Conservation (phyloP, 1,140 invertebrate species). For the Drosophila erecta region DNA sequence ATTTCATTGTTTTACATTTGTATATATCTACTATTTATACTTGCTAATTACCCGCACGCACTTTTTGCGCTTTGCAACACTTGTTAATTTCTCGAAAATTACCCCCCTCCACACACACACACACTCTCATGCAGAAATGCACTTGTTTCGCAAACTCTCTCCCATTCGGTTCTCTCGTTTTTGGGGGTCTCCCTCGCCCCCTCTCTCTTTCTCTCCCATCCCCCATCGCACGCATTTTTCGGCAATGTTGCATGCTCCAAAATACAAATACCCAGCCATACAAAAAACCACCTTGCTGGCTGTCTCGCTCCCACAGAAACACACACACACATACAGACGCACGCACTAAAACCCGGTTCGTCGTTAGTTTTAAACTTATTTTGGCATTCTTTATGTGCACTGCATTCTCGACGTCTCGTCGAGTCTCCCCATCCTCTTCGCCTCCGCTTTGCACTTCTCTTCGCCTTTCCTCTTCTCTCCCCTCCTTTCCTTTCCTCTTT, state of each 20-base stretch:
- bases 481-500: neutral
- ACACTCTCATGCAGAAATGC: slow-evolving; percentile 30
- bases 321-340: slow-evolving; percentile 8
- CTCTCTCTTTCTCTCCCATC: slow-evolving; percentile 20
- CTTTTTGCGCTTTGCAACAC: slow-evolving; percentile 47
- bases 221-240: slow-evolving; percentile 57
- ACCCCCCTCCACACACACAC: slow-evolving; percentile 19
- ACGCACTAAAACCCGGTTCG: slow-evolving; percentile 44
- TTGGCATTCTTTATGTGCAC: slow-evolving; percentile 78
- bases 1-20: neutral
- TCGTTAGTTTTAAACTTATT: slow-evolving; percentile 82
- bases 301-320: slow-evolving; percentile 28
- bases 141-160: slow-evolving; percentile 58
- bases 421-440: slow-evolving; percentile 24
- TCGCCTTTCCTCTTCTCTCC: slow-evolving; percentile 1
- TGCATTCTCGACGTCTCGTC: slow-evolving; percentile 68
- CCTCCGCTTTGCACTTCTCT: slow-evolving; percentile 7
- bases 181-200: neutral
- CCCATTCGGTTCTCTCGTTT: slow-evolving; percentile 16
- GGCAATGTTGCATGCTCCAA: slow-evolving; percentile 77
- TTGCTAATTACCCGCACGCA: slow-evolving; percentile 54
- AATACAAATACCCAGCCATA: slow-evolving; percentile 51
- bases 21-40: neutral
- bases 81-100: slow-evolving; percentile 52
- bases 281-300: slow-evolving; percentile 42